These are phyloP conservation scores for Eulemur rufifrons DNA, from an alignment of 2,113 vertebrate species.

Conservation along the genomic window DNA sequence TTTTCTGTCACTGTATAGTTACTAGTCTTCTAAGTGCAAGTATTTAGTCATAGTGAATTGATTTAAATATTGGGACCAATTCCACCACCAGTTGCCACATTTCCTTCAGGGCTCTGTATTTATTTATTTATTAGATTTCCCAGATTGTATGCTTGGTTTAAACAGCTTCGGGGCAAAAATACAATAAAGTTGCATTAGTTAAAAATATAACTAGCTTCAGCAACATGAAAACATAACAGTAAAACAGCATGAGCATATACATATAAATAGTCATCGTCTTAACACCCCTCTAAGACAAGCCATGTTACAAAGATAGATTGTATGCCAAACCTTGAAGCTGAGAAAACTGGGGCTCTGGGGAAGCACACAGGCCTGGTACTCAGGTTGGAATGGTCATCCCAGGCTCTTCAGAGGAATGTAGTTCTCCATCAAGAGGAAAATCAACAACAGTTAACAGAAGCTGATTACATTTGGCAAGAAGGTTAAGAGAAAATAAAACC, in stretches of 20 bases:
- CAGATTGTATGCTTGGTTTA: conserved; percentile 63
- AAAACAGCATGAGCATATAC: conserved; percentile 49
- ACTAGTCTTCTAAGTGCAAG: conserved; percentile 12
- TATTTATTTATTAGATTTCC: conserved; percentile 67
- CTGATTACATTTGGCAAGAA: conserved; percentile 14
- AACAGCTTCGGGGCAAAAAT: conserved; percentile 64
- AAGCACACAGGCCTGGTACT: not conserved
- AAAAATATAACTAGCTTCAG: conserved; percentile 67
- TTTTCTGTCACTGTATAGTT: not conserved
- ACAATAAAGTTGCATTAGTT: conserved; percentile 67
- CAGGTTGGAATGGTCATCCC: not conserved
- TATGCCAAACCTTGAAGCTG: conserved; percentile 17
- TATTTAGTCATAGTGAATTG: conserved; percentile 45
- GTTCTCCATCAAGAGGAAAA: not conserved
- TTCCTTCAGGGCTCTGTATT: conserved; percentile 42
- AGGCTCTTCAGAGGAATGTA: not conserved
- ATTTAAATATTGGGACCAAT: conserved; percentile 60
- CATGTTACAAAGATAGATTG: conserved; percentile 21
- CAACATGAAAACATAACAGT: conserved; percentile 64
- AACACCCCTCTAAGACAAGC: conserved; percentile 27
- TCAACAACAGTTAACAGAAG: not conserved
- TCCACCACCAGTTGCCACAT: conserved; percentile 30
- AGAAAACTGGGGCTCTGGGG: not conserved
- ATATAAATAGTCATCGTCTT: conserved; percentile 57
- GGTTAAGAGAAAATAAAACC: not conserved